Percentiles rank a stretch among this genome's conserved stretches.
These are phyloP conservation scores for Phymatocera aterrima DNA, from an alignment of 2,888 invertebrate species.

Conservation along the genomic window DNA sequence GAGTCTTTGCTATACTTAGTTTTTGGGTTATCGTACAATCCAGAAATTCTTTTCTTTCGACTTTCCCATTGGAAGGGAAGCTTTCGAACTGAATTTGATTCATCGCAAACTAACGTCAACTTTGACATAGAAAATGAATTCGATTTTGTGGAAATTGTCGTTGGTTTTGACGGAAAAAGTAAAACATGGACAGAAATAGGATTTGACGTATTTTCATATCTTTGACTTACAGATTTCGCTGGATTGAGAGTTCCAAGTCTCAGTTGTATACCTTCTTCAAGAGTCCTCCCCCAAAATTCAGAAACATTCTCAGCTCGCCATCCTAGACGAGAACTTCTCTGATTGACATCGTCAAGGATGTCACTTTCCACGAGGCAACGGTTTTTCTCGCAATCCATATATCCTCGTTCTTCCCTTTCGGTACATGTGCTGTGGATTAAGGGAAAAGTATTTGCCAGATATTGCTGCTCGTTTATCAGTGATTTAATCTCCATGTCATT, in stretches of 20 bases:
- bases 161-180: background rate
- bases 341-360: conserved; percentile 83
- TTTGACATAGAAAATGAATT: background rate
- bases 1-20: background rate
- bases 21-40: background rate
- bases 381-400: conserved; percentile 83
- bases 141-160: background rate
- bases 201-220: background rate
- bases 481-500: background rate
- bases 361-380: conserved; percentile 86
- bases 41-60: background rate
- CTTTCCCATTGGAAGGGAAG: background rate
- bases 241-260: conserved; percentile 84
- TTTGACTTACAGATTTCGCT: conserved; percentile 74
- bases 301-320: conserved; percentile 91
- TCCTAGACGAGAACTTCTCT: conserved; percentile 75
- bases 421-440: conserved; percentile 77
- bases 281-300: conserved; percentile 88
- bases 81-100: too few species aligned
- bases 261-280: conserved; percentile 86
- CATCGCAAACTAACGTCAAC: too few species aligned
- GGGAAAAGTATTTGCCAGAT: conserved; percentile 43
- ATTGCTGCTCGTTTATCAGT: background rate
- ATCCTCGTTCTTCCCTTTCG: conserved; percentile 64
- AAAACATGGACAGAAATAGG: background rate